Evolutionary conservation across 1,140 invertebrate genomes (phyloP).

Genomic region (Monochamus saltuarius): DNA sequence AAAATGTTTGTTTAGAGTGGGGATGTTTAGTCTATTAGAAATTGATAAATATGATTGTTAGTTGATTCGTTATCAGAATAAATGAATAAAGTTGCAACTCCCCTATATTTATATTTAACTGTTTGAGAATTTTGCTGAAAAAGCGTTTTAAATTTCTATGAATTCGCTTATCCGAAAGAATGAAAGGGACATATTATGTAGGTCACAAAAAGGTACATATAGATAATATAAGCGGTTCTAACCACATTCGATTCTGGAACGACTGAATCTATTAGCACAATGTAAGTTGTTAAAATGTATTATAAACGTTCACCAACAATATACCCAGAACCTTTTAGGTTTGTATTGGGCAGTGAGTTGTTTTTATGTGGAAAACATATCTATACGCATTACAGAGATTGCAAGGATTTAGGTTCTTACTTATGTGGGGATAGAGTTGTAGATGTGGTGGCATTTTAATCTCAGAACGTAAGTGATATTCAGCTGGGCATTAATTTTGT

Average conservation of each 20-base stretch:
- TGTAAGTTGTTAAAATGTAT: slow-evolving; percentile 60
- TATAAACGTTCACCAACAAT: too few species aligned
- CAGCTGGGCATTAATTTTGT: too few species aligned
- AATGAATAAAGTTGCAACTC: background rate
- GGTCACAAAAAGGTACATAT: too few species aligned
- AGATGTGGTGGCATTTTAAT: slow-evolving; percentile 72
- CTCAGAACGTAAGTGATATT: slow-evolving; percentile 57
- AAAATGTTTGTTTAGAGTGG: too few species aligned
- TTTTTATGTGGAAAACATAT: slow-evolving; percentile 79
- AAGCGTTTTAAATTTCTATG: too few species aligned
- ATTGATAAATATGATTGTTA: background rate
- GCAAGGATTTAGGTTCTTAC: slow-evolving; percentile 78
- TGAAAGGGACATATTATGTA: too few species aligned
- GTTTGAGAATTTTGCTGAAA: background rate
- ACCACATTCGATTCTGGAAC: slow-evolving; percentile 87
- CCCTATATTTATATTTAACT: too few species aligned
- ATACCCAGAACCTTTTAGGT: slow-evolving; percentile 56
- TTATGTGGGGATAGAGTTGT: slow-evolving; percentile 78
- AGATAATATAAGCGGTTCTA: too few species aligned
- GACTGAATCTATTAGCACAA: slow-evolving; percentile 81
- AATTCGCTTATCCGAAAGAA: too few species aligned
- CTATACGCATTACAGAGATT: slow-evolving; percentile 83
- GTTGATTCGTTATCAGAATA: too few species aligned
- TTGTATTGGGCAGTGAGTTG: slow-evolving; percentile 77
- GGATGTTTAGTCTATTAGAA: too few species aligned